phyloP scores from a whole-genome alignment of 1,140 invertebrate genomes.

The Cephus cinctus region DNA sequence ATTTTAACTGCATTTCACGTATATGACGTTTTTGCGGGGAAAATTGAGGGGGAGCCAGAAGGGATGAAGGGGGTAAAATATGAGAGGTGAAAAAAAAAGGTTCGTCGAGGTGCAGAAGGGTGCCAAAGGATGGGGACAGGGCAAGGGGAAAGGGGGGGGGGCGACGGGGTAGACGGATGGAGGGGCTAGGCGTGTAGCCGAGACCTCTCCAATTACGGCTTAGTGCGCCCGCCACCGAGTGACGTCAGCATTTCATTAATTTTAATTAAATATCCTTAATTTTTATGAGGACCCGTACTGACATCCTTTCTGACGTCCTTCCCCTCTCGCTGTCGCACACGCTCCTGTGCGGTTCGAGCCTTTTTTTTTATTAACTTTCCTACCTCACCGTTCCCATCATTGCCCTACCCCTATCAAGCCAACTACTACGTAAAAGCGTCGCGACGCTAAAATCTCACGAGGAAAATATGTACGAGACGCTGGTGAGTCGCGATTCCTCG shows the following conservation, averaged over 20 bases:
- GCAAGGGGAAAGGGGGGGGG: conserved; percentile 5
- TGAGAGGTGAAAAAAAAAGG: conserved; percentile 4
- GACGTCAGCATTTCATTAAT: conserved; percentile 43
- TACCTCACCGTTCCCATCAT: too few relatives aligned
- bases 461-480: too few relatives aligned
- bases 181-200: conserved; percentile 20
- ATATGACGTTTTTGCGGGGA: not conserved
- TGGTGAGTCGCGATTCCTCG: too few relatives aligned
- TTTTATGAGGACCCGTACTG: conserved; percentile 12
- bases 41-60: not conserved
- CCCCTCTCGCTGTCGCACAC: too few relatives aligned
- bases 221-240: conserved; percentile 18
- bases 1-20: too few relatives aligned
- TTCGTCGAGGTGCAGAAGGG: not conserved
- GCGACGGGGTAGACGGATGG: not conserved
- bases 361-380: too few relatives aligned
- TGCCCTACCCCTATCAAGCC: too few relatives aligned
- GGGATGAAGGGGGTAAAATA: not conserved
- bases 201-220: conserved; percentile 41
- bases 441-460: too few relatives aligned
- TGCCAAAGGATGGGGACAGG: not conserved
- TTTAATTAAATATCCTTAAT: conserved; percentile 47
- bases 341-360: too few relatives aligned
- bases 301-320: too few relatives aligned
- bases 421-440: too few relatives aligned